Conservation (phyloP, 2,888 invertebrate genomes). For the Rhynchonema sp. region DNA sequence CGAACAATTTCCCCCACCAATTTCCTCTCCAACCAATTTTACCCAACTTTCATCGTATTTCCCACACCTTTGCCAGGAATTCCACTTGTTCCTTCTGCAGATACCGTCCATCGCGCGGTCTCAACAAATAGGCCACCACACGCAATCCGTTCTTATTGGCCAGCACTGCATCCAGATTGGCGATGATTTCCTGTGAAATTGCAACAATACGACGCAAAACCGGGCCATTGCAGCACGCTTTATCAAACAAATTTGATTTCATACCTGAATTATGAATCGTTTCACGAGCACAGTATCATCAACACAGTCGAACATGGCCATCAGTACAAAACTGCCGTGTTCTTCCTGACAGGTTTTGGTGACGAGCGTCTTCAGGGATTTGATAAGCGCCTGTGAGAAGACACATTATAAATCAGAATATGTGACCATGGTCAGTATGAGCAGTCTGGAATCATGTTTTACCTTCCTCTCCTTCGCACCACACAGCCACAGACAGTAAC, state of each 20-base stretch:
- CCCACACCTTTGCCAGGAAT: conserved; percentile 49
- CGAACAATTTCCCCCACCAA: no score
- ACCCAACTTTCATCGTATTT: no score
- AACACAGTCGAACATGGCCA: conserved; percentile 63
- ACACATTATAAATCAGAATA: no score
- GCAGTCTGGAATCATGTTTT: no score
- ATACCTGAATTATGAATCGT: conserved; percentile 44
- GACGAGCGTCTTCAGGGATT: conserved; percentile 64
- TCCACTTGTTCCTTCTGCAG: conserved; percentile 62
- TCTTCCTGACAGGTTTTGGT: conserved; percentile 61
- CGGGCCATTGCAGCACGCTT: no score
- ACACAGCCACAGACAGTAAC: conserved; percentile 69
- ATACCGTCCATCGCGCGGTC: conserved; percentile 54
- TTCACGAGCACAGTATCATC: conserved; percentile 79
- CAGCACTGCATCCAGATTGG: conserved; percentile 17
- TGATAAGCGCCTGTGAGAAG: conserved; percentile 43
- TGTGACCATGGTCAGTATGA: no score
- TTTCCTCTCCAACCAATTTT: no score
- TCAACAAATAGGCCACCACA: conserved; percentile 66
- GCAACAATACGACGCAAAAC: no score
- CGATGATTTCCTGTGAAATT: neutral
- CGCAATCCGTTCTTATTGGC: conserved; percentile 60
- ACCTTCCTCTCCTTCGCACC: conserved; percentile 33
- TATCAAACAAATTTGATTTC: no score
- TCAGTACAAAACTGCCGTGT: conserved; percentile 58